Percentiles rank a stretch among this genome's conserved stretches.
phyloP scores from a whole-genome alignment of 35 echinoderm and acorn worm genomes.

The Nesometra sesokonis region DNA sequence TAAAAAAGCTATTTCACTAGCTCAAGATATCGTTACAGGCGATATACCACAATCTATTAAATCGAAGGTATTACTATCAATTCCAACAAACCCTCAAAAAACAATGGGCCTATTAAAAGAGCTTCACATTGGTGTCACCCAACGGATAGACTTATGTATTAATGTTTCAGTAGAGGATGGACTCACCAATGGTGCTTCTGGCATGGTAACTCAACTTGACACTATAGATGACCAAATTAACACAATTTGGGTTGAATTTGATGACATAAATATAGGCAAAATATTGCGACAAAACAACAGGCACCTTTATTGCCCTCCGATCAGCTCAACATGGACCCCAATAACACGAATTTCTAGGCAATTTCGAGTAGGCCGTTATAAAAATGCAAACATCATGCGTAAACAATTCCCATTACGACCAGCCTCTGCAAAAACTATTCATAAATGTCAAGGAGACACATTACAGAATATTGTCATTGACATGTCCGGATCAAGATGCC shows the following conservation, averaged over 20 bases:
- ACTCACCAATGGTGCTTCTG: conserved; percentile 36
- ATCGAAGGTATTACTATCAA: background rate
- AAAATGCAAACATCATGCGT: conserved; percentile 12
- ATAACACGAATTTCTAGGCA: conserved; percentile 5
- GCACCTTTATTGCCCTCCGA: background rate
- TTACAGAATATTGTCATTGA: conserved; percentile 18
- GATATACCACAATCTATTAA: conserved; percentile 15
- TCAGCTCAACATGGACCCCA: background rate
- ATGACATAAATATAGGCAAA: conserved; percentile 15
- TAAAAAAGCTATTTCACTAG: conserved; percentile 9
- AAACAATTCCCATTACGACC: conserved; percentile 37
- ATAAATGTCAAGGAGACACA: conserved; percentile 43
- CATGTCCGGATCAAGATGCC: conserved; percentile 1
- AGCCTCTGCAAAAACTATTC: conserved; percentile 23
- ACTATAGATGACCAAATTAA: background rate
- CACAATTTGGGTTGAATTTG: conserved; percentile 34
- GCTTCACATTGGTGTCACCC: conserved; percentile 17
- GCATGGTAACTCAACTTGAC: conserved; percentile 13
- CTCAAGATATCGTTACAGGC: conserved; percentile 16
- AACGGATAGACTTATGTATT: background rate
- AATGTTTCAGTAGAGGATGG: conserved; percentile 39
- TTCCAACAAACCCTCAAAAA: conserved; percentile 17
- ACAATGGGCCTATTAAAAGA: conserved; percentile 4
- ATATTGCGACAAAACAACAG: background rate
- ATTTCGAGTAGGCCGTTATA: conserved; percentile 22